phyloP scores from a whole-genome alignment of 1,140 invertebrate species.

The Radopholus similis region DNA sequence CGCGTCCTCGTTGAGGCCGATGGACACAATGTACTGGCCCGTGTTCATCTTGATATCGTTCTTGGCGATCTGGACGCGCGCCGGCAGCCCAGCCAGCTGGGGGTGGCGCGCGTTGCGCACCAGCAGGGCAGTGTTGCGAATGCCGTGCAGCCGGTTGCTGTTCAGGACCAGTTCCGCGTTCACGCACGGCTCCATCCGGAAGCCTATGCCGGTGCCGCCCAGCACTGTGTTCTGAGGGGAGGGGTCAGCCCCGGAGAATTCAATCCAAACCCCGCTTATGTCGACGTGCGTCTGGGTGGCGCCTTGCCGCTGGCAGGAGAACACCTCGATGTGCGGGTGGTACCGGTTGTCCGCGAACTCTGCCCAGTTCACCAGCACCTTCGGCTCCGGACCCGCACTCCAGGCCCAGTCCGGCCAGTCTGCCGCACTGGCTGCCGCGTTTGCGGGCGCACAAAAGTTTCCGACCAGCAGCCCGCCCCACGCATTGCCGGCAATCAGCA shows the following conservation, averaged over 20 bases:
- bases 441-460: conserved; percentile 70
- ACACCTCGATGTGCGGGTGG: conserved; percentile 54
- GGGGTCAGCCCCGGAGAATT: not conserved
- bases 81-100: conserved; percentile 67
- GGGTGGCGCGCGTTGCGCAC: conserved; percentile 63
- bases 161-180: conserved; percentile 72
- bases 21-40: conserved; percentile 55
- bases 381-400: not conserved
- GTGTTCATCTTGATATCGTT: conserved; percentile 58
- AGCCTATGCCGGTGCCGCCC: conserved; percentile 43
- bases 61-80: conserved; percentile 62
- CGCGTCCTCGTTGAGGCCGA: conserved; percentile 60
- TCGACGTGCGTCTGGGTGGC: conserved; percentile 35
- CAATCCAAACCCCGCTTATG: conserved; percentile 42
- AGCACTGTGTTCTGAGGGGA: conserved; percentile 21
- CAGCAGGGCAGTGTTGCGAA: conserved; percentile 67
- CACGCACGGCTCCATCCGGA: conserved; percentile 73
- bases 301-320: conserved; percentile 43
- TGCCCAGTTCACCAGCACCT: conserved; percentile 54
- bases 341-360: conserved; percentile 54
- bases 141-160: conserved; percentile 81
- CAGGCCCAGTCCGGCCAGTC: conserved; percentile 60
- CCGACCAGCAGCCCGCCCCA: conserved; percentile 73
- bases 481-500: conserved; percentile 48
- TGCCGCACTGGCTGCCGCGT: conserved; percentile 73